Evolutionary conservation across 2,797 vertebrate species (phyloP).

Genomic region (Rhadinocentrus ornatus): DNA sequence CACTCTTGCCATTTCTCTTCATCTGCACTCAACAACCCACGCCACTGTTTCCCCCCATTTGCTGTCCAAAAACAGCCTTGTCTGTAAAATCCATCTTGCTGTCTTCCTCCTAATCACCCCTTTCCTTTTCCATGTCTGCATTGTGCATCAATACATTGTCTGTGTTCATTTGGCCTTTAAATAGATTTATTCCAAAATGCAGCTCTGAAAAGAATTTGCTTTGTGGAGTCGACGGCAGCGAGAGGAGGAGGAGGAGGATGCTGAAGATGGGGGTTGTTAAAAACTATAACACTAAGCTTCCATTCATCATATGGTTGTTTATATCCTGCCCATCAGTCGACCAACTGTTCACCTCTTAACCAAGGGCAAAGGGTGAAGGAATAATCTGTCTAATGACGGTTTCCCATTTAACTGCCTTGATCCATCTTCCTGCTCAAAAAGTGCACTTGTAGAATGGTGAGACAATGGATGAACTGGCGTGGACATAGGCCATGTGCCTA

Average conservation of each 20-base stretch:
- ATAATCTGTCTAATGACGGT: conserved; percentile 30
- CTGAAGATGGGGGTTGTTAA: conserved; percentile 53
- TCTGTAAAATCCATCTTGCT: conserved; percentile 79
- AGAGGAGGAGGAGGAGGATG: conserved; percentile 51
- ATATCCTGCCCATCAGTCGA: conserved; percentile 66
- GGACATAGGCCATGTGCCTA: conserved; percentile 15
- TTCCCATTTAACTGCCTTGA: conserved; percentile 17
- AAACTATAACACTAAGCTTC: conserved; percentile 73
- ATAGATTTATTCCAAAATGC: conserved; percentile 80
- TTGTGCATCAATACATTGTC: conserved; percentile 78
- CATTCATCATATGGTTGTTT: conserved; percentile 81
- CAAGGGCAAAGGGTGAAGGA: conserved; percentile 39
- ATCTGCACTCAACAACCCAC: conserved; percentile 69
- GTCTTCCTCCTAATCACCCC: conserved; percentile 37
- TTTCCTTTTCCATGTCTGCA: conserved; percentile 66
- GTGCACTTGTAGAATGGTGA: conserved; percentile 36
- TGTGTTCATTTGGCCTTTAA: conserved; percentile 83
- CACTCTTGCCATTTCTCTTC: conserved; percentile 58
- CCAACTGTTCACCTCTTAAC: conserved; percentile 71
- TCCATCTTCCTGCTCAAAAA: conserved; percentile 46
- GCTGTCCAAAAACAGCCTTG: conserved; percentile 75
- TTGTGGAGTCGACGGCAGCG: conserved; percentile 74
- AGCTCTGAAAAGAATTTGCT: conserved; percentile 75
- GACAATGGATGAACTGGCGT: conserved; percentile 40
- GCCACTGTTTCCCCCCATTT: conserved; percentile 59